Percentiles rank a stretch among this genome's conserved stretches.
Evolutionary conservation across 2,888 invertebrate genomes (phyloP).

Genomic region (Xylota sylvarum): DNA sequence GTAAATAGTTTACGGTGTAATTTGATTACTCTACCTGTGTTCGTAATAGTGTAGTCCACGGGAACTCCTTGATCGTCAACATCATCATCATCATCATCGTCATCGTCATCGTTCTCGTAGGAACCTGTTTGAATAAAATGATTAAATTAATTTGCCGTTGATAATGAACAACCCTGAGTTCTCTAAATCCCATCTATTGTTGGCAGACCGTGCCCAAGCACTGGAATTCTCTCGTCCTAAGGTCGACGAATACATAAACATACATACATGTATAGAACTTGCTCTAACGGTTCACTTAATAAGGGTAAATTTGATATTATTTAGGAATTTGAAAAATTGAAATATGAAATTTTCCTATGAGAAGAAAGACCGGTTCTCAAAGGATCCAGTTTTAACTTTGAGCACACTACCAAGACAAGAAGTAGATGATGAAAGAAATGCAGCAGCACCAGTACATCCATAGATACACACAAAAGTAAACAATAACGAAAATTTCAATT

Average conservation of each 20-base stretch:
- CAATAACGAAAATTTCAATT: constrained; percentile 51
- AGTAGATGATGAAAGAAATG: neutral
- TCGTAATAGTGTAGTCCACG: constrained; percentile 14
- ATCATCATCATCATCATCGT: neutral
- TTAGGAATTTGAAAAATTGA: constrained; percentile 28
- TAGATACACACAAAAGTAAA: constrained; percentile 19
- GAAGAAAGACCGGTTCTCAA: neutral
- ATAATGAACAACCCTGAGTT: constrained; percentile 1
- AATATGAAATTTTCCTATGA: constrained; percentile 50
- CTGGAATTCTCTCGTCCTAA: neutral
- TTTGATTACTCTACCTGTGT: constrained; percentile 31
- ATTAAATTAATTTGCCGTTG: constrained; percentile 41
- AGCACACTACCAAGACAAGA: neutral
- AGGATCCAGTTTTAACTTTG: constrained; percentile 2
- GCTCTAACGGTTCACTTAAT: constrained; percentile 37
- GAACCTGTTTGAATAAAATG: constrained; percentile 34
- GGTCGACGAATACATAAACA: neutral
- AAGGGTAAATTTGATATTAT: constrained; percentile 51
- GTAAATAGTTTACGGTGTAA: constrained; percentile 41
- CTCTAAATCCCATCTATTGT: neutral
- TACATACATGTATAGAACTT: neutral
- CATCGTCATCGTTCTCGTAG: constrained; percentile 4
- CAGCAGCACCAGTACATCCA: neutral
- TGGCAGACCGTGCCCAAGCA: neutral
- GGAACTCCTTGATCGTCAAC: neutral